Evolutionary conservation across 2,113 vertebrate genomes (phyloP).

Genomic region (human): DNA sequence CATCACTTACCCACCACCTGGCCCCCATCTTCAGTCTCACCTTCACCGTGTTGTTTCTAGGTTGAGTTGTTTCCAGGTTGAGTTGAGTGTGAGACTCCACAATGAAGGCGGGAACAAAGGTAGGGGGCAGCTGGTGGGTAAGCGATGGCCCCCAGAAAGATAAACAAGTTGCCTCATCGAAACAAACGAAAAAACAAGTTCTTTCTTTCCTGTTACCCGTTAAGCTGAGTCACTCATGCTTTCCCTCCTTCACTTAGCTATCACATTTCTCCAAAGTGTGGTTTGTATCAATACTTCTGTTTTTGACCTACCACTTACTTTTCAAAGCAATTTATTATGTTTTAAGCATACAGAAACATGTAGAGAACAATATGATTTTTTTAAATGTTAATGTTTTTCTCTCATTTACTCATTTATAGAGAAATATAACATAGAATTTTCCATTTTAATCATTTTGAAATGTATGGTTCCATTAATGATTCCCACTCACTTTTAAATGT

Average conservation of each 20-base stretch:
- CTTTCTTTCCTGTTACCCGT: background rate
- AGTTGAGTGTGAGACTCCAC: too few relatives aligned
- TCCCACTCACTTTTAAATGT: background rate
- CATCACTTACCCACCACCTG: background rate
- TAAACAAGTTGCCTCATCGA: background rate
- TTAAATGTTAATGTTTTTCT: background rate
- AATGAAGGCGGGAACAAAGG: background rate
- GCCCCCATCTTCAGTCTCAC: background rate
- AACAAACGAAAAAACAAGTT: background rate
- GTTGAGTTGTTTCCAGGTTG: too few relatives aligned
- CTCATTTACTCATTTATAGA: background rate
- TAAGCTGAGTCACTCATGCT: background rate
- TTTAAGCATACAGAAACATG: background rate
- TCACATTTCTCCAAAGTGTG: background rate
- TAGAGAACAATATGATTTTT: background rate
- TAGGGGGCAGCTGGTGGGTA: background rate
- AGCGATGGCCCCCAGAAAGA: background rate
- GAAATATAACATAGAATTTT: background rate
- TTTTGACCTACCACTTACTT: background rate
- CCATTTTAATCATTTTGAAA: background rate
- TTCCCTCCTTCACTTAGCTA: background rate
- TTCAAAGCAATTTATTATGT: background rate
- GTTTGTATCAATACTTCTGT: background rate
- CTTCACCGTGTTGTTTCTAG: background rate
- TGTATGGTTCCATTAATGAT: rapidly evolving